These are phyloP conservation scores for Hedychridium roseum DNA, from an alignment of 2,888 invertebrate genomes.

Conservation along the genomic window DNA sequence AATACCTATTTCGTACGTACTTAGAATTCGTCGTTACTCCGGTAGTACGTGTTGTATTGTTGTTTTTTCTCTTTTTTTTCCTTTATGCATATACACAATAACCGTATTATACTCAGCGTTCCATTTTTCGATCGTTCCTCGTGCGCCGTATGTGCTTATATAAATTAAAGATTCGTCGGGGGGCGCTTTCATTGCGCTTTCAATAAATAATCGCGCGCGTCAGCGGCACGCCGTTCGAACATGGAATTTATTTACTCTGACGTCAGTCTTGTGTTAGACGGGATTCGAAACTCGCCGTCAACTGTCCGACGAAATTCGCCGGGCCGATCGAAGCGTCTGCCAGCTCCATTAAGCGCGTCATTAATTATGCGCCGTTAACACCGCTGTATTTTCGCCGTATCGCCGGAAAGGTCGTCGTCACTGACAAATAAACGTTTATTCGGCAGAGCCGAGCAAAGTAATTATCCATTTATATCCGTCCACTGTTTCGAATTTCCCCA, in stretches of 20 bases:
- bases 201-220: conserved; percentile 49
- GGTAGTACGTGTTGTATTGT: conserved; percentile 30
- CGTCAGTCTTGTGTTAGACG: conserved; percentile 45
- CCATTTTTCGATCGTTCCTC: too few species aligned
- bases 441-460: too few species aligned
- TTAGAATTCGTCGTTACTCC: conserved; percentile 27
- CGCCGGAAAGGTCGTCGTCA: too few species aligned
- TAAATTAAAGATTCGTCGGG: conserved; percentile 41
- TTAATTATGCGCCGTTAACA: conserved; percentile 30
- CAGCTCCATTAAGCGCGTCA: conserved; percentile 15
- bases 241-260: conserved; percentile 39
- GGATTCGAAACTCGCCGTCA: conserved; percentile 38
- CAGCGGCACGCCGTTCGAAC: conserved; percentile 12
- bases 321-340: conserved; percentile 15
- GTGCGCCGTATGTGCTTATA: conserved; percentile 22
- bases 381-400: too few species aligned
- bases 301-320: conserved; percentile 1
- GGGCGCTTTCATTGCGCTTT: conserved; percentile 26
- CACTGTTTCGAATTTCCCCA: too few species aligned
- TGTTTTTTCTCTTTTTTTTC: conserved; percentile 12
- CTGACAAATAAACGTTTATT: too few species aligned
- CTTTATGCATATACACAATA: conserved; percentile 20
- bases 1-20: conserved; percentile 22
- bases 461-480: too few species aligned
- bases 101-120: too few species aligned